These are phyloP conservation scores for Hypsopygia costalis DNA, from an alignment of 2,888 invertebrate species.

Conservation along the genomic window DNA sequence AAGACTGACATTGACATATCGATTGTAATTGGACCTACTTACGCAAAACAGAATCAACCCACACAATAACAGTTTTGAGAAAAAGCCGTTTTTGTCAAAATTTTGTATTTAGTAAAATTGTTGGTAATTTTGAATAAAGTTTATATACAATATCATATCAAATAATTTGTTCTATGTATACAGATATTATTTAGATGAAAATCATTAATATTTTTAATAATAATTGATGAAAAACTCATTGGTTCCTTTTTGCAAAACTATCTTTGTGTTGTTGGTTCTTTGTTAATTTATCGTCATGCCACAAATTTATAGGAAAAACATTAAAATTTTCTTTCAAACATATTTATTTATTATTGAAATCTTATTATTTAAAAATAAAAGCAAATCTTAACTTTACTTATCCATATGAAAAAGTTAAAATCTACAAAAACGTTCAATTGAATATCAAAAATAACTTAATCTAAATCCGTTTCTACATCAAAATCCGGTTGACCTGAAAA, in stretches of 20 bases:
- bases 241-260: constrained; percentile 14
- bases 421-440: background rate
- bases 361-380: background rate
- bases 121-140: constrained; percentile 13
- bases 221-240: too few species aligned
- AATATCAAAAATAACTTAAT: background rate
- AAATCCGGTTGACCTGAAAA: constrained; percentile 6
- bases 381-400: too few species aligned
- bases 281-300: too few species aligned
- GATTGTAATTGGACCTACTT: constrained; percentile 7
- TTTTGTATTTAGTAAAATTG: too few species aligned
- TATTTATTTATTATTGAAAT: constrained; percentile 4
- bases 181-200: constrained; percentile 11
- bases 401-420: too few species aligned
- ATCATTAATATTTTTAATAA: constrained; percentile 9
- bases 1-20: constrained; percentile 42
- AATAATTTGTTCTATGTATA: constrained; percentile 10
- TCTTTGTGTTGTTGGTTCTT: constrained; percentile 10
- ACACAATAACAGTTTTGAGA: background rate
- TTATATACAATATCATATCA: constrained; percentile 12
- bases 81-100: constrained; percentile 6
- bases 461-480: background rate
- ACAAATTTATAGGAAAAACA: constrained; percentile 8
- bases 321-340: constrained; percentile 6
- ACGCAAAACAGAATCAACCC: background rate